phyloP scores from a whole-genome alignment of 2,797 vertebrate species.

The Myotis findleyi region DNA sequence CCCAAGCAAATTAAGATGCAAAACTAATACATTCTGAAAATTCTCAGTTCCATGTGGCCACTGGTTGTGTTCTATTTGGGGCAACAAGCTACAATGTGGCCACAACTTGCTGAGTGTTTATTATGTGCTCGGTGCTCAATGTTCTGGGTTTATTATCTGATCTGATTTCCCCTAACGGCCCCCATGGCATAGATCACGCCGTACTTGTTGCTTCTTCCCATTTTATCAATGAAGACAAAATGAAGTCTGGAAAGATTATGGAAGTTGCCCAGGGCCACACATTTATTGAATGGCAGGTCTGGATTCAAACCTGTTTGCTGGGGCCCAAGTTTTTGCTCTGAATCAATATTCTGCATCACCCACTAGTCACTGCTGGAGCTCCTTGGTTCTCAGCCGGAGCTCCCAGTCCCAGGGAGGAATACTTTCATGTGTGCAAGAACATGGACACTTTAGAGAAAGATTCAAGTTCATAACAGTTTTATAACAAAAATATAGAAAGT shows the following conservation, averaged over 20 bases:
- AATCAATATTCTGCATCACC: background rate
- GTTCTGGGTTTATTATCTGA: background rate
- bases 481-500: background rate
- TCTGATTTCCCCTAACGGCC: background rate
- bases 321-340: background rate
- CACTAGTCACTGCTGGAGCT: background rate
- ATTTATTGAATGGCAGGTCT: background rate
- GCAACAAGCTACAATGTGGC: background rate
- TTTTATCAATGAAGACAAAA: background rate
- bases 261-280: background rate
- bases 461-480: background rate
- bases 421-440: background rate
- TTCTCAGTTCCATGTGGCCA: background rate
- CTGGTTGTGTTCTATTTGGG: background rate
- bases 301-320: background rate
- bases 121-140: background rate
- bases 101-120: background rate
- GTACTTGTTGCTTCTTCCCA: background rate
- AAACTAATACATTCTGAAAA: background rate
- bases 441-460: background rate
- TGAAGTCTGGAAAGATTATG: background rate
- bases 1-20: constrained; percentile 6
- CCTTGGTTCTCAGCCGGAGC: background rate
- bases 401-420: background rate
- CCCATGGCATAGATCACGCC: background rate